These are phyloP conservation scores for Mythimna lalbum DNA, from an alignment of 2,888 invertebrate genomes.

Conservation along the genomic window DNA sequence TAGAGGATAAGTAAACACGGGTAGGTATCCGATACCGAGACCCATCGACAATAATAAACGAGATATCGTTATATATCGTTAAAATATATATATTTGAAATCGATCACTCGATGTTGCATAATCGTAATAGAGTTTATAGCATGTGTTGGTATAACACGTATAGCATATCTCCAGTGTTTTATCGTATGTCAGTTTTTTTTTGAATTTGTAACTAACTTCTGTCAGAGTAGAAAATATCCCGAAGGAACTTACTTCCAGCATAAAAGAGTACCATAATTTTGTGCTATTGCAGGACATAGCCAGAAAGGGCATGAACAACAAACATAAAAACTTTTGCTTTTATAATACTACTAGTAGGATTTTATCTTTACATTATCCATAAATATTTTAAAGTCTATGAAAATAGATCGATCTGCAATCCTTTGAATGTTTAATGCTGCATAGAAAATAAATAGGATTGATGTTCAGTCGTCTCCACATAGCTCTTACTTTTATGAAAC, in stretches of 20 bases:
- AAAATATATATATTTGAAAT: conserved; percentile 62
- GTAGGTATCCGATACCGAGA: conserved; percentile 71
- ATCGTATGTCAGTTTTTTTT: not conserved
- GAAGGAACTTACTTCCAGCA: no score
- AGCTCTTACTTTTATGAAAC: conserved; percentile 36
- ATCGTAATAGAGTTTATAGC: conserved; percentile 23
- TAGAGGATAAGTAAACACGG: conserved; percentile 58
- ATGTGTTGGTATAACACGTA: conserved; percentile 1
- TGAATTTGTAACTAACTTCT: not conserved
- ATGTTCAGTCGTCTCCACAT: conserved; percentile 43
- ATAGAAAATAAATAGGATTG: conserved; percentile 33
- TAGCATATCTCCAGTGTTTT: not conserved
- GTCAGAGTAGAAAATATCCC: no score
- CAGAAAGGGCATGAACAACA: no score
- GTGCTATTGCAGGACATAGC: no score
- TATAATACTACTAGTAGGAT: not conserved
- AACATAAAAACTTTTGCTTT: no score
- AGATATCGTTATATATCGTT: conserved; percentile 44
- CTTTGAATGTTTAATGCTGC: conserved; percentile 25
- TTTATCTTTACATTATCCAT: not conserved
- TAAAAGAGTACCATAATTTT: no score
- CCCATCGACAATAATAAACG: conserved; percentile 72
- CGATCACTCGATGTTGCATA: conserved; percentile 61
- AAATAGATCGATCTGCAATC: conserved; percentile 19
- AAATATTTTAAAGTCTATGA: conserved; percentile 21